Evolutionary conservation across 2,888 invertebrate genomes (phyloP).

Genomic region (Tachystola acroxantha): DNA sequence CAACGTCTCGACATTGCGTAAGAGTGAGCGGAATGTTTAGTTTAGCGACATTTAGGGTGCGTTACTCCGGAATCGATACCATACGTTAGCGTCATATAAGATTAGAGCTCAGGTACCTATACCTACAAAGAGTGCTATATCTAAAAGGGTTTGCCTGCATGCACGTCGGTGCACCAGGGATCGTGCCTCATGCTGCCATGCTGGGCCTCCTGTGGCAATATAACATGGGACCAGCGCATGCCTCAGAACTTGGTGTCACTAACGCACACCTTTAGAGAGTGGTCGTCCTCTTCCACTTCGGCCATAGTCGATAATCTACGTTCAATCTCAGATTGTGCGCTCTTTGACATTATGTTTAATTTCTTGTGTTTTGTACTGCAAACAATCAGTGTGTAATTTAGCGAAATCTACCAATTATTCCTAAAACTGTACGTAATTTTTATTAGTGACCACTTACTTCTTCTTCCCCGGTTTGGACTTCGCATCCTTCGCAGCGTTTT

Average conservation of each 20-base stretch:
- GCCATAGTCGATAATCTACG: slow-evolving; percentile 90
- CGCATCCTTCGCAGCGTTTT: slow-evolving; percentile 45
- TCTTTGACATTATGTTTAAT: slow-evolving; percentile 81
- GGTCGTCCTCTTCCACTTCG: slow-evolving; percentile 90
- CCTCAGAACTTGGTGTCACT: slow-evolving; percentile 70
- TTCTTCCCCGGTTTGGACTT: slow-evolving; percentile 65
- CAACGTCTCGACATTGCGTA: no score
- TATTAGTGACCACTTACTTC: slow-evolving; percentile 45
- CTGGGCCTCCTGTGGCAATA: slow-evolving; percentile 20
- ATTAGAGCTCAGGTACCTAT: background rate
- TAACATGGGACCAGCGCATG: slow-evolving; percentile 29
- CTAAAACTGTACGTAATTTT: no score
- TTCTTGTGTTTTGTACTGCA: slow-evolving; percentile 82
- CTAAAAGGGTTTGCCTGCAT: background rate
- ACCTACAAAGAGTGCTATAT: background rate
- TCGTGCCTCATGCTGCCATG: slow-evolving; percentile 30
- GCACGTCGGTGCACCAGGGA: background rate
- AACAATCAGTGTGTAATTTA: no score
- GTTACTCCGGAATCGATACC: no score
- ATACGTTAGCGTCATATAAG: no score
- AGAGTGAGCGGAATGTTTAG: no score
- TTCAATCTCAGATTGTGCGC: slow-evolving; percentile 79
- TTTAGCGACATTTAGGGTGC: no score
- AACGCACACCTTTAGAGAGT: slow-evolving; percentile 70
- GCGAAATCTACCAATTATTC: no score